Conservation (phyloP, 2,797 vertebrate species). For the Nannoperca australis region DNA sequence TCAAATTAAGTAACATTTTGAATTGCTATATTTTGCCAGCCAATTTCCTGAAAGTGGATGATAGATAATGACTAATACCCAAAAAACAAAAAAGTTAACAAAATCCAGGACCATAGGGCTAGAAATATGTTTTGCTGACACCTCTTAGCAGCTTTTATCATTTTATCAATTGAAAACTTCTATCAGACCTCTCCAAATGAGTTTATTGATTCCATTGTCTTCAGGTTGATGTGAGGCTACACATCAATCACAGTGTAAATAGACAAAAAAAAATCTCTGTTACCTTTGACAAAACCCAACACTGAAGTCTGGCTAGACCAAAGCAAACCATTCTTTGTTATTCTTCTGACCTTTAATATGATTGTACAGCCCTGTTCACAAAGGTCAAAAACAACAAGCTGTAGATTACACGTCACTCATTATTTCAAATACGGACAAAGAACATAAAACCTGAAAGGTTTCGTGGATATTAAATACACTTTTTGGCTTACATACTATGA, state of each 20-base stretch:
- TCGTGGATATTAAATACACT: slow-evolving; percentile 25
- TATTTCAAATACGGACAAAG: slow-evolving; percentile 59
- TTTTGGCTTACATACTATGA: slow-evolving; percentile 6
- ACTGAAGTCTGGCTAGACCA: slow-evolving; percentile 39
- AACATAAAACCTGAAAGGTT: slow-evolving; percentile 43
- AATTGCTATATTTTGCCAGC: neutral
- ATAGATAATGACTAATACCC: neutral
- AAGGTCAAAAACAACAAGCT: slow-evolving; percentile 79
- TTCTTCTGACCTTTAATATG: slow-evolving; percentile 82
- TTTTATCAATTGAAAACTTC: slow-evolving; percentile 68
- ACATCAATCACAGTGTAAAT: slow-evolving; percentile 67
- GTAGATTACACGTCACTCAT: slow-evolving; percentile 77
- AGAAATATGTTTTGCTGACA: slow-evolving; percentile 53
- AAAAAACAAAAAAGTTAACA: slow-evolving; percentile 5
- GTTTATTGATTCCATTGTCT: slow-evolving; percentile 74
- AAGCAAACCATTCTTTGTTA: slow-evolving; percentile 70
- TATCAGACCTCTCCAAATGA: slow-evolving; percentile 67
- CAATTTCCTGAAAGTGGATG: slow-evolving; percentile 23
- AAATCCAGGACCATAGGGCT: slow-evolving; percentile 5
- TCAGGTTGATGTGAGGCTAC: slow-evolving; percentile 62
- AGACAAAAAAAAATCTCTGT: slow-evolving; percentile 26
- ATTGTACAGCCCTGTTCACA: slow-evolving; percentile 72
- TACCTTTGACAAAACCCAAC: slow-evolving; percentile 58
- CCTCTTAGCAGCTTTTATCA: slow-evolving; percentile 54
- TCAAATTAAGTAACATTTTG: neutral